Evolutionary conservation across 2,113 vertebrate genomes (phyloP), one percentile per base, ranked within the genome.

Genomic region (Mustelus asterias): DNA sequence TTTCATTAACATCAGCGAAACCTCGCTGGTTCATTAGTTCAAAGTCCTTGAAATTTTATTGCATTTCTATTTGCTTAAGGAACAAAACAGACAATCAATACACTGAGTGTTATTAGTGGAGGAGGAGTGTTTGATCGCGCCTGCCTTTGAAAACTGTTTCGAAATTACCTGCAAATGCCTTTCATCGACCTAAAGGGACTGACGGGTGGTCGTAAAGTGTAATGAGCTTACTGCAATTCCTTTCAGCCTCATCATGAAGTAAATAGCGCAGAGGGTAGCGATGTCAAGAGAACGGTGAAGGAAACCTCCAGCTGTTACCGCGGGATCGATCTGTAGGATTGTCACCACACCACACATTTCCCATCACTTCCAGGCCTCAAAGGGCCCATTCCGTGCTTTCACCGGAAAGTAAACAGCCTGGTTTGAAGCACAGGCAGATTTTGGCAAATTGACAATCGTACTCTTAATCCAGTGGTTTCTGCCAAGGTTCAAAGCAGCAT

Each of bases 381-480:
- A 96, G 96, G 96, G 96, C 97, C 97, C 69, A 96, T 96, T 96
- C 96, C 94, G 95, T 0, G 0, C 96, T 97, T 96, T 96, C 96
- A 20, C 29, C 37, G 33, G 89, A 65, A 37, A 67, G 88, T 37
- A 65, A 93, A 93, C 60, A 65, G n/a, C 33, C 89, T 20, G 13
- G 0, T 33, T 65, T 93, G 58, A 63, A 58, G 33, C 60, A 65
- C 33, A 22, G 60, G 16, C 60, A 93, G 60, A 7, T 20, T 93
- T 93, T 93, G 60, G 20, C 89, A 93, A 65, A 67, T 93, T 67
- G 58, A 65, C 89, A 37, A 18, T 37, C n/a, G 16, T 20, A 8
- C 60, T 37, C 33, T 8, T 65, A 7, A 65, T 63, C 60, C 8
- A 37, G 60, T 67, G 18, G n/a, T 92, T 65, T 20, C 89, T 92